Conservation (phyloP, 2,113 vertebrate genomes). For the Diglossa brunneiventris region DNA sequence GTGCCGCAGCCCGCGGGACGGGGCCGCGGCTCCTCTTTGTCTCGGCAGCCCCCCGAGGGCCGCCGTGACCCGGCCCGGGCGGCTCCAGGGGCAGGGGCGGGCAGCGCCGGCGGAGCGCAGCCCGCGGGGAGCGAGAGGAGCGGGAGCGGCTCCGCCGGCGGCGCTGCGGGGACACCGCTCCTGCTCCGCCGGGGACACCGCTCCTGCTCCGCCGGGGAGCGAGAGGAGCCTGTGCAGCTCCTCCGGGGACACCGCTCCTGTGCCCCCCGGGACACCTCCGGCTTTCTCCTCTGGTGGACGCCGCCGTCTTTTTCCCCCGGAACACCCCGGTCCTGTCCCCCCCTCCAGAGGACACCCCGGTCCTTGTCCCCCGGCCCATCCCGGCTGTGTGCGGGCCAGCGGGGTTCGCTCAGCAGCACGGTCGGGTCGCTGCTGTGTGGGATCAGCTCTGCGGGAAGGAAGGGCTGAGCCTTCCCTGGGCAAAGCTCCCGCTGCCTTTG, state of each 20-base stretch:
- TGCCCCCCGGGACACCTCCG: not conserved
- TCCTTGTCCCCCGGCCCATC: too few relatives aligned
- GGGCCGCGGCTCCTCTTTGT: not conserved
- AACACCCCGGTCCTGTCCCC: not conserved
- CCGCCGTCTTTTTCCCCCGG: not conserved
- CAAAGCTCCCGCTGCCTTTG: not conserved
- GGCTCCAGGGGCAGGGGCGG: not conserved
- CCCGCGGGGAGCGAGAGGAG: not conserved
- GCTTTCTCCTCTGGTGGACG: too few relatives aligned
- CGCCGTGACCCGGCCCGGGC: not conserved
- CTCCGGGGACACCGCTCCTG: not conserved
- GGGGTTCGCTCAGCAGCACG: fast-evolving
- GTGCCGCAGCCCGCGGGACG: not conserved
- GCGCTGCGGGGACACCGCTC: not conserved
- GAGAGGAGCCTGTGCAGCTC: too few relatives aligned
- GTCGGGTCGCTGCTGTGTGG: not conserved
- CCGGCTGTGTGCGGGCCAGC: not conserved
- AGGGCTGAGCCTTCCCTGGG: not conserved
- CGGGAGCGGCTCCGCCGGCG: not conserved
- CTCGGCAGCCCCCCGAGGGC: not conserved
- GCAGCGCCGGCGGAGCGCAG: not conserved
- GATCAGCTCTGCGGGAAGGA: not conserved
- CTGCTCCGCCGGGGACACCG: not conserved
- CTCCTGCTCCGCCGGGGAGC: not conserved
- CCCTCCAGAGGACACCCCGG: not conserved